Percentiles rank a stretch among this genome's conserved stretches.
phyloP scores from a whole-genome alignment of 2,113 vertebrate genomes.

The Cacatua alba region DNA sequence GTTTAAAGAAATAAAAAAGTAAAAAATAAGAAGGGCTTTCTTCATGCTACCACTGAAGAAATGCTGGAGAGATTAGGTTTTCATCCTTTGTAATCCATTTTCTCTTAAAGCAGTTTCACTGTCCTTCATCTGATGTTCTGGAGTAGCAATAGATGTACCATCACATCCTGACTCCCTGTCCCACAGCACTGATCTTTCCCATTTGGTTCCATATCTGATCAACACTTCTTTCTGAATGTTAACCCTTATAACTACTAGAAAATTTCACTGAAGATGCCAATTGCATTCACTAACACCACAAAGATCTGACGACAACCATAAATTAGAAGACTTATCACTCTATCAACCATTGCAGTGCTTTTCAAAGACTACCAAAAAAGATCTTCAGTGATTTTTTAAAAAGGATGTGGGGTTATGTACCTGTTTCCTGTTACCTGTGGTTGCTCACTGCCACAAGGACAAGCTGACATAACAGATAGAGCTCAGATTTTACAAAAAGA shows the following conservation, averaged over 20 bases:
- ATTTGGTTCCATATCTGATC: not conserved
- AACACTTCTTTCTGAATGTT: not conserved
- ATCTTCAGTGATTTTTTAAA: not conserved
- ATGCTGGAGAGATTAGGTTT: not conserved
- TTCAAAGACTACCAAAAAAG: not conserved
- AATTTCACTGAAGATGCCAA: not conserved
- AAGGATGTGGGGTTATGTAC: not conserved
- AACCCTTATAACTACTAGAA: not conserved
- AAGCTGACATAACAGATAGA: not conserved
- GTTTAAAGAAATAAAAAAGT: not conserved
- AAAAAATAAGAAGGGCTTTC: not conserved
- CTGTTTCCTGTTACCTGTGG: not conserved
- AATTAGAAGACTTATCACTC: not conserved
- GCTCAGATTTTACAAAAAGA: not conserved
- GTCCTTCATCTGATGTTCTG: not conserved
- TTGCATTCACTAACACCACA: not conserved
- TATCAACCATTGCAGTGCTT: not conserved
- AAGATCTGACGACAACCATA: not conserved
- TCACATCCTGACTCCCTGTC: not conserved
- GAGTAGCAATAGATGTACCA: not conserved
- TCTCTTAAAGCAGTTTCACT: not conserved
- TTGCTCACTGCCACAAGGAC: not conserved
- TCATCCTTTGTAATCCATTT: not conserved
- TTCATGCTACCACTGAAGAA: not conserved
- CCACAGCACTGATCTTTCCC: not conserved